A percentile compares a stretch with the other conserved stretches of the same genome.
Conservation (phyloP, 2,797 vertebrate species). For the Microctenopoma lineatum region DNA sequence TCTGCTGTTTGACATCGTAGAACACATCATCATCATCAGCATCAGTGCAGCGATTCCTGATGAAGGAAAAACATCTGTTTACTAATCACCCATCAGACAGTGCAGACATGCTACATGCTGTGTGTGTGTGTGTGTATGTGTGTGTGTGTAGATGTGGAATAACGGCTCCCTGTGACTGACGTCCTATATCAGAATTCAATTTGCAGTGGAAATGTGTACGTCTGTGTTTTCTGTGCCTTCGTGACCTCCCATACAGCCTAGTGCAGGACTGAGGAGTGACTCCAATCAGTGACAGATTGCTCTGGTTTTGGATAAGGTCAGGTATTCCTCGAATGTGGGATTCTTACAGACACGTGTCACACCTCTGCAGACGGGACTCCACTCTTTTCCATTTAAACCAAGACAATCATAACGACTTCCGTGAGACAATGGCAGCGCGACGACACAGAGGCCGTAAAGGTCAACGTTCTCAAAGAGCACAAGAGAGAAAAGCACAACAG, state of each 20-base stretch:
- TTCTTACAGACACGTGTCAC: neutral
- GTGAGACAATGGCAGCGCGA: constrained; percentile 45
- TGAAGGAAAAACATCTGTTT: neutral
- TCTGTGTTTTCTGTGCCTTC: constrained; percentile 23
- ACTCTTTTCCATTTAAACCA: constrained; percentile 50
- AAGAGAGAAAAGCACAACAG: constrained; percentile 27
- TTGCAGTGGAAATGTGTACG: constrained; percentile 18
- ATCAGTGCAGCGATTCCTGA: neutral
- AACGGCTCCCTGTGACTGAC: constrained; percentile 34
- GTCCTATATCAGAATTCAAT: constrained; percentile 57
- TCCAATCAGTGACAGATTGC: constrained; percentile 53
- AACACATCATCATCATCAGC: neutral
- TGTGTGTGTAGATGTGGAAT: constrained; percentile 1
- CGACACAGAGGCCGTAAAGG: constrained; percentile 56
- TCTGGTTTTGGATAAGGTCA: constrained; percentile 59
- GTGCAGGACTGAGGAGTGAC: constrained; percentile 16
- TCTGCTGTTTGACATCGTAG: neutral
- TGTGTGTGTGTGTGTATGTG: neutral
- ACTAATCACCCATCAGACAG: neutral
- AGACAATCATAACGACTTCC: constrained; percentile 43
- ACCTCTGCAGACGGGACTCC: neutral
- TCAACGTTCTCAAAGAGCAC: constrained; percentile 50
- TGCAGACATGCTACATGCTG: neutral
- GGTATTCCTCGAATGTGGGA: constrained; percentile 47
- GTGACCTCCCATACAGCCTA: constrained; percentile 58